These are phyloP conservation scores for Gopherus evgoodei DNA, from an alignment of 2,113 vertebrate species.

Conservation along the genomic window DNA sequence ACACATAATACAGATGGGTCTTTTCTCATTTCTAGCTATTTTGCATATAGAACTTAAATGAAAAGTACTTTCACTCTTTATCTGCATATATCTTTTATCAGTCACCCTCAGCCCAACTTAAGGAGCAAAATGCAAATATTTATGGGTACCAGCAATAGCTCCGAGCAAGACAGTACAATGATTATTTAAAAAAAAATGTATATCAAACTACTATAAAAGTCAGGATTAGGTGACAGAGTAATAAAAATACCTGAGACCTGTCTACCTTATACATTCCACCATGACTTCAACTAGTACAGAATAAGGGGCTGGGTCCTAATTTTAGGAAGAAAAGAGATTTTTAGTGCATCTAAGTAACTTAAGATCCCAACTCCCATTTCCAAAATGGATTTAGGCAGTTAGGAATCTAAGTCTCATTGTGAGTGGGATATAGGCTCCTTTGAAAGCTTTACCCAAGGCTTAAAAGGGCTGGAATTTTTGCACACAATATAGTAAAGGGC, in stretches of 20 bases:
- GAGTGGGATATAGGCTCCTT: not conserved
- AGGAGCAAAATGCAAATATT: not conserved
- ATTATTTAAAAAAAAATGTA: no score
- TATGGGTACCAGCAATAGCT: not conserved
- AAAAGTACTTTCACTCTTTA: not conserved
- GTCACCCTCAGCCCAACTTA: not conserved
- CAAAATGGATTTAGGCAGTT: accelerated
- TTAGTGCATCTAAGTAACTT: not conserved
- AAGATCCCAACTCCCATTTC: not conserved
- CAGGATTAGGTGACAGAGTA: not conserved
- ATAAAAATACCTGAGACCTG: not conserved
- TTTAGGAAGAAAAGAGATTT: not conserved
- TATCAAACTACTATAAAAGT: accelerated
- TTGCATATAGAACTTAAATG: not conserved
- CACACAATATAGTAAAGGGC: not conserved
- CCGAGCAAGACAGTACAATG: not conserved
- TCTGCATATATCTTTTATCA: not conserved
- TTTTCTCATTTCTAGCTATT: not conserved
- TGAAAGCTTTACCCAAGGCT: not conserved
- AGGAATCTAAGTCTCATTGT: accelerated
- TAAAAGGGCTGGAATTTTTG: accelerated
- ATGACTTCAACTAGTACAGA: not conserved
- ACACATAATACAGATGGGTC: not conserved
- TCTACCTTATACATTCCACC: not conserved
- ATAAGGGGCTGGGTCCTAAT: not conserved